phyloP scores from a whole-genome alignment of 2,888 invertebrate species.

The Nomada ruficornis region DNA sequence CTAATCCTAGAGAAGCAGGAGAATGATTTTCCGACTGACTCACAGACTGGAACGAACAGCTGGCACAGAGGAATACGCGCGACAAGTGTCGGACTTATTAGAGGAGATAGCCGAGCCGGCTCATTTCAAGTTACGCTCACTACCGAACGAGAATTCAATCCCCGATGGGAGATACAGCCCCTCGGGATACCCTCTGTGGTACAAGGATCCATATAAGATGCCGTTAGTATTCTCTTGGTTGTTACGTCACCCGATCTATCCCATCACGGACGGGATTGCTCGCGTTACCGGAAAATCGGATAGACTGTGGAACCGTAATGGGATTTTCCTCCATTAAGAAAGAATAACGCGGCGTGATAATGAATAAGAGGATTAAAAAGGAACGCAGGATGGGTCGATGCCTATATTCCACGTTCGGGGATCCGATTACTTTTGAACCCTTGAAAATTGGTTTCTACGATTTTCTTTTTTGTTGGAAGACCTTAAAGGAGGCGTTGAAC shows the following conservation, averaged over 20 bases:
- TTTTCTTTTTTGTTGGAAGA: too few species aligned
- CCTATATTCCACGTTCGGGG: too few species aligned
- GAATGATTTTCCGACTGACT: slow-evolving; percentile 9
- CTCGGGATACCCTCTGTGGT: slow-evolving; percentile 75
- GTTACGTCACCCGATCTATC: slow-evolving; percentile 39
- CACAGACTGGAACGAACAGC: slow-evolving; percentile 72
- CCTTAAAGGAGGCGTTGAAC: too few species aligned
- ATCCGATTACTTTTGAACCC: too few species aligned
- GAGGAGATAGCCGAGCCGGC: slow-evolving; percentile 76
- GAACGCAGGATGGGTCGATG: not conserved
- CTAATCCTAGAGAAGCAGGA: not conserved
- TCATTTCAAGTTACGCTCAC: slow-evolving; percentile 71
- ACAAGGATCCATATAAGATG: slow-evolving; percentile 74
- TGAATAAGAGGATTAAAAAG: slow-evolving; percentile 11
- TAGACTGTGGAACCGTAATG: slow-evolving; percentile 22
- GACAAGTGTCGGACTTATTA: slow-evolving; percentile 74
- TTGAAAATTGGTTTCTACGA: too few species aligned
- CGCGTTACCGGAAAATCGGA: slow-evolving; percentile 45
- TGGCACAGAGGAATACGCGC: slow-evolving; percentile 72
- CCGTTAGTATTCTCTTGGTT: slow-evolving; percentile 66
- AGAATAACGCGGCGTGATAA: slow-evolving; percentile 25
- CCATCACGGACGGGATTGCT: slow-evolving; percentile 14
- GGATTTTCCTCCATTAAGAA: slow-evolving; percentile 13
- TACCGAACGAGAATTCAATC: slow-evolving; percentile 72
- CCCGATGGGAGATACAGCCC: slow-evolving; percentile 60